Evolutionary conservation across 2,888 invertebrate species (phyloP), one percentile per base, ranked within the genome.

Genomic region (Pandemis cinnamomeana): DNA sequence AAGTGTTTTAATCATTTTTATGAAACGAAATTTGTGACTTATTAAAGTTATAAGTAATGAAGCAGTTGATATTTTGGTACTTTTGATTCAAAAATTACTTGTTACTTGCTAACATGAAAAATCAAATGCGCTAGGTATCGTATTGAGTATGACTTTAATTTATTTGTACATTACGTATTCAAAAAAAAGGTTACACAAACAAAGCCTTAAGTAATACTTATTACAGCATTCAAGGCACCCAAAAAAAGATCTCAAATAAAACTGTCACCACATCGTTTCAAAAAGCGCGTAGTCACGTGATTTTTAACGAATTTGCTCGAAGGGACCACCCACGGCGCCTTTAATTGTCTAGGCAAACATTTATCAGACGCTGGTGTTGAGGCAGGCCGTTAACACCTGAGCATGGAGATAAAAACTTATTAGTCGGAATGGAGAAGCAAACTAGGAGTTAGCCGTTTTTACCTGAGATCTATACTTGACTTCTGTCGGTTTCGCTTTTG

Each of bases 321-420:
- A 27, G 58, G 51, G 89, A 84, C 92, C 93, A 93, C 93, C 91
- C 93, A 93, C 88, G 80, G 66, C 73, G 73, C 84, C 92, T 91
- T 92, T 93, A 92, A 92, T 93, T 91, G 91, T 84, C 85, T 86
- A 84, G 79, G 83, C 88, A 90, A 93, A 93, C 90, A 91, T 89
- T 87, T 86, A 88, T 87, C 87, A 84, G 84, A 84, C 84, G 81
- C 82, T 78, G 76, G 77, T 80, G 81, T 88, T 87, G 85, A 79
- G 86, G 87, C 79, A 85, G 86, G 86, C 85, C 84, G 79, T 78
- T 76, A 76, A 46, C 71, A 71, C 68, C 71, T 71, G 74, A 51
- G 66, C 42, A 27, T 61, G 36, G 53, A 20, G 51, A 66, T 74
- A 73, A 68, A 55, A 71, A 75, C 75, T 51, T 61, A 68, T 75